A percentile compares a stretch with the other conserved stretches of the same genome.
phyloP scores from a whole-genome alignment of 1,140 invertebrate genomes.

The Cyclargus thomasi region DNA sequence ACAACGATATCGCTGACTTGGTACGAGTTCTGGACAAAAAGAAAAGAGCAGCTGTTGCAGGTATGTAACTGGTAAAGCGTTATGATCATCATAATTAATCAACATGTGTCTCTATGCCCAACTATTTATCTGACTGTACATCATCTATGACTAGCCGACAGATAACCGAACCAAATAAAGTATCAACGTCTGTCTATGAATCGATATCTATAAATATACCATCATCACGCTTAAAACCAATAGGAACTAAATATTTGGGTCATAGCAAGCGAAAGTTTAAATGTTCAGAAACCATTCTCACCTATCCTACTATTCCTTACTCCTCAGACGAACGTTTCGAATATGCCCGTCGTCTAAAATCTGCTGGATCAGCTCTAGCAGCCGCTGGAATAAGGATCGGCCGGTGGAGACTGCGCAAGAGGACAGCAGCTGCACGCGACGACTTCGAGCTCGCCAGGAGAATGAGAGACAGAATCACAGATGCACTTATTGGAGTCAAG shows the following conservation, averaged over 20 bases:
- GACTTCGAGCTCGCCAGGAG: slow-evolving; percentile 92
- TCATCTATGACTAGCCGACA: too few species aligned
- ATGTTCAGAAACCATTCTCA: too few species aligned
- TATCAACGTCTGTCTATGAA: too few species aligned
- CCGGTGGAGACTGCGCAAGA: slow-evolving; percentile 92
- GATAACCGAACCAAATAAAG: too few species aligned
- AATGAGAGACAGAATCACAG: slow-evolving; percentile 92
- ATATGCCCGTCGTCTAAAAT: slow-evolving; percentile 92
- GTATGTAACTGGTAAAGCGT: slow-evolving; percentile 54
- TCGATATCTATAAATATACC: neutral
- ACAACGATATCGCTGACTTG: slow-evolving; percentile 91
- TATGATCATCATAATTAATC: too few species aligned
- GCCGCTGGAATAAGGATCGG: slow-evolving; percentile 92
- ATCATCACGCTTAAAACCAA: neutral
- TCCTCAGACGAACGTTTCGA: slow-evolving; percentile 90
- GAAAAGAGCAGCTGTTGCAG: slow-evolving; percentile 88
- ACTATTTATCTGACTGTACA: too few species aligned
- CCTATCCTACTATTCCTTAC: neutral
- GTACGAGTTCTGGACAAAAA: slow-evolving; percentile 91
- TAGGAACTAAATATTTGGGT: too few species aligned
- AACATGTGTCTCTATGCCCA: too few species aligned
- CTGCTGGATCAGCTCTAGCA: slow-evolving; percentile 86
- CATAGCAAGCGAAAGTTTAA: too few species aligned
- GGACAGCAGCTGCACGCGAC: slow-evolving; percentile 91
- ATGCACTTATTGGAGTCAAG: slow-evolving; percentile 63